Percentiles rank a stretch among this genome's conserved stretches.
phyloP scores from a whole-genome alignment of 2,888 invertebrate species.

The Caenorhabditis sinica region DNA sequence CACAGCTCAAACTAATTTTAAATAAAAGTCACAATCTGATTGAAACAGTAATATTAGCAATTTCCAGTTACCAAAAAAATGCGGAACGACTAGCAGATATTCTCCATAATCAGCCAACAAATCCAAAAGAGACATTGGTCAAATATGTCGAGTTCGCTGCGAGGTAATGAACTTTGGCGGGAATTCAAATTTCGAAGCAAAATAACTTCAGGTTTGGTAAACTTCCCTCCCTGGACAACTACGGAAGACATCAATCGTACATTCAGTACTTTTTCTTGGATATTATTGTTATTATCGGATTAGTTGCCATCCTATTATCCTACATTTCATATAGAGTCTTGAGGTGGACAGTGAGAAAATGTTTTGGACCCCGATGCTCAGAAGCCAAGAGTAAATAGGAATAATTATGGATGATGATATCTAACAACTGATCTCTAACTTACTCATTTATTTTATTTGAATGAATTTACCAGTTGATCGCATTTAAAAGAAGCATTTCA shows the following conservation, averaged over 20 bases:
- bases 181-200: not conserved
- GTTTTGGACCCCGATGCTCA: not conserved
- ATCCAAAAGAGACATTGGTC: slow-evolving; percentile 65
- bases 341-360: slow-evolving; percentile 13
- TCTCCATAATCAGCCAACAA: slow-evolving; percentile 65
- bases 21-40: not conserved
- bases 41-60: not conserved
- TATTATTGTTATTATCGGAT: slow-evolving; percentile 14
- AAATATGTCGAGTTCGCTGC: slow-evolving; percentile 69
- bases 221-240: slow-evolving; percentile 43
- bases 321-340: slow-evolving; percentile 2
- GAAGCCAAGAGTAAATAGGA: slow-evolving; percentile 21
- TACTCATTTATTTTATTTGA: not conserved
- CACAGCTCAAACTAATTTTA: not conserved
- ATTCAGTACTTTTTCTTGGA: slow-evolving; percentile 34
- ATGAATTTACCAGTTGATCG: not conserved
- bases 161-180: not conserved
- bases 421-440: slow-evolving; percentile 25
- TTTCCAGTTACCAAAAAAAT: slow-evolving; percentile 46
- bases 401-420: slow-evolving; percentile 2
- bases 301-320: not conserved
- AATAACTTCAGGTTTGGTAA: slow-evolving; percentile 41
- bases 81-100: slow-evolving; percentile 62
- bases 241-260: slow-evolving; percentile 29
- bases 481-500: no score